Percentiles rank a stretch among this genome's conserved stretches.
These are phyloP conservation scores for Macropis europaea DNA, from an alignment of 2,888 invertebrate species.

Conservation along the genomic window DNA sequence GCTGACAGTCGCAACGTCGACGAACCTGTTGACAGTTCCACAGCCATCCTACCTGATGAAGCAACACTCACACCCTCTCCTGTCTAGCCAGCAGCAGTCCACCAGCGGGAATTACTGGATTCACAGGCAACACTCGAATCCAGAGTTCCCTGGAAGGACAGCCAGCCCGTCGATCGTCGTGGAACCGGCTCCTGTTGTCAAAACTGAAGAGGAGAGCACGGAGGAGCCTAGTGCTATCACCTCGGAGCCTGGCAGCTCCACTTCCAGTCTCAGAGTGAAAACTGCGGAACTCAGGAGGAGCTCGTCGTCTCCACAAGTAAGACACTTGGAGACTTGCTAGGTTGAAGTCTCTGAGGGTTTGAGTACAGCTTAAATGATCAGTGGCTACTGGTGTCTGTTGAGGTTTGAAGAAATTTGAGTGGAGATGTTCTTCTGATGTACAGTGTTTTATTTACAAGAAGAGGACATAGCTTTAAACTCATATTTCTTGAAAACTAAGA, in stretches of 20 bases:
- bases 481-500: too few species aligned
- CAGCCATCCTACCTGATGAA: slow-evolving; percentile 83
- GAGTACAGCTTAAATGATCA: too few species aligned
- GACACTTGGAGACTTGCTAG: too few species aligned
- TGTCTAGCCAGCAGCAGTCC: slow-evolving; percentile 82
- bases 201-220: slow-evolving; percentile 69
- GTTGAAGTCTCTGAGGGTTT: too few species aligned
- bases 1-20: slow-evolving; percentile 80
- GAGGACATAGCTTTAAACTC: too few species aligned
- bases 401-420: too few species aligned
- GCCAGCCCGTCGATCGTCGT: slow-evolving; percentile 69
- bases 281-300: slow-evolving; percentile 84
- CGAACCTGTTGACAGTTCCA: slow-evolving; percentile 83
- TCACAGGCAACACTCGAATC: slow-evolving; percentile 82
- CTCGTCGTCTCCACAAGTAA: slow-evolving; percentile 84
- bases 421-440: too few species aligned
- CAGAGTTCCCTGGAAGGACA: slow-evolving; percentile 72
- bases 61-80: slow-evolving; percentile 85
- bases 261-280: slow-evolving; percentile 79
- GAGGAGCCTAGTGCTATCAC: slow-evolving; percentile 48
- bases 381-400: too few species aligned
- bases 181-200: slow-evolving; percentile 74
- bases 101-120: slow-evolving; percentile 71
- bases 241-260: slow-evolving; percentile 60
- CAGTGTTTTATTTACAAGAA: too few species aligned